Evolutionary conservation across 2,888 invertebrate genomes (phyloP).

Genomic region (Agonopterix arenella): DNA sequence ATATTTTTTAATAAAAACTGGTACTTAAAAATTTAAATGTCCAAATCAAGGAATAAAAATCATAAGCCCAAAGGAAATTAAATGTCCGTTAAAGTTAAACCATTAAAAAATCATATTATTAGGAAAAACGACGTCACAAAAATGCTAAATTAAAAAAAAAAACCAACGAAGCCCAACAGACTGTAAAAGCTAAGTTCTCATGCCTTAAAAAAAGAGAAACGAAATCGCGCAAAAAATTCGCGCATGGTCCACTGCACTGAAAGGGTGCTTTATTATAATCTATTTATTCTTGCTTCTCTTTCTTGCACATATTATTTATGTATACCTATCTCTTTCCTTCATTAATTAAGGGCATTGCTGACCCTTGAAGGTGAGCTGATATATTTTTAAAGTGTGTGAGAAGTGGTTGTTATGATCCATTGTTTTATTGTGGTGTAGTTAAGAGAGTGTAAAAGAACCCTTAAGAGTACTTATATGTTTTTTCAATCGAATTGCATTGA

Average conservation of each 20-base stretch:
- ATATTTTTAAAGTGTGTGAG: constrained; percentile 44
- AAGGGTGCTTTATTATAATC: constrained; percentile 61
- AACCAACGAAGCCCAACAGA: constrained; percentile 37
- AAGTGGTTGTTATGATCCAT: constrained; percentile 65
- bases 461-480: constrained; percentile 22
- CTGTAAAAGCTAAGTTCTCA: constrained; percentile 55
- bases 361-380: constrained; percentile 54
- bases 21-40: too few relatives aligned
- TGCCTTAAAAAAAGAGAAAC: constrained; percentile 33
- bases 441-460: constrained; percentile 40
- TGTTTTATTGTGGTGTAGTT: constrained; percentile 53
- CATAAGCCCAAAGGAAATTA: too few relatives aligned
- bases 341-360: constrained; percentile 64
- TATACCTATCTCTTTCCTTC: constrained; percentile 32
- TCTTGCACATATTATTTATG: constrained; percentile 14
- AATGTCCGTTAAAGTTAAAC: too few relatives aligned
- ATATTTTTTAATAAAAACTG: too few relatives aligned
- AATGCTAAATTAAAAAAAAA: neutral
- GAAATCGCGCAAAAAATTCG: constrained; percentile 52
- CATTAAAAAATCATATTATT: too few relatives aligned
- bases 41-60: too few relatives aligned
- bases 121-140: neutral
- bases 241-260: constrained; percentile 49
- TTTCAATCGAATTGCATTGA: constrained; percentile 34
- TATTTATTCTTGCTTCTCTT: constrained; percentile 36